Percentiles rank a stretch among this genome's conserved stretches.
Conservation (phyloP, 2,888 invertebrate genomes). For the Notocelia uddmanniana region DNA sequence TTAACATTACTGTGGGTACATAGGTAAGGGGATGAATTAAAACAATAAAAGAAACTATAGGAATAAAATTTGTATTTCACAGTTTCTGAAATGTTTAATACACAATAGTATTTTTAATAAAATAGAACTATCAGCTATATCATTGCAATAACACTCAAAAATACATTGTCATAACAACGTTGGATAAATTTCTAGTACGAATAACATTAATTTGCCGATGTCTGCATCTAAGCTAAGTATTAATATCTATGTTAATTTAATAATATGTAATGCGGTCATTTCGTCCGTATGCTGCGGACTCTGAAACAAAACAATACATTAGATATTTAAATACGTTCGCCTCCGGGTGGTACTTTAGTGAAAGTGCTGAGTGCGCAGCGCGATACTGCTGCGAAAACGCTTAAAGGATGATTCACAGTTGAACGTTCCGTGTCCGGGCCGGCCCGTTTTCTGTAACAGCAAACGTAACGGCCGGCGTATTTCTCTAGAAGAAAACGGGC, state of each 20-base stretch:
- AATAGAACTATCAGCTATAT: constrained; percentile 80
- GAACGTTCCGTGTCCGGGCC: no score
- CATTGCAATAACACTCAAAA: constrained; percentile 81
- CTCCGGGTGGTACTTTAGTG: no score
- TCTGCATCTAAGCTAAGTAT: constrained; percentile 56
- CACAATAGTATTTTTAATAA: constrained; percentile 81
- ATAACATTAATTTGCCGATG: constrained; percentile 60
- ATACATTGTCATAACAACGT: constrained; percentile 78
- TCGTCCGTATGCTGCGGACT: constrained; percentile 35
- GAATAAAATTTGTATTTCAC: constrained; percentile 85
- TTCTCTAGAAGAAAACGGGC: no score
- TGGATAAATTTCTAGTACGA: constrained; percentile 68
- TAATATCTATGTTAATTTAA: constrained; percentile 52
- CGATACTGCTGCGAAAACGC: no score
- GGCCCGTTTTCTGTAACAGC: no score
- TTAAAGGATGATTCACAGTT: no score
- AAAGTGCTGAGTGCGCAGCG: no score
- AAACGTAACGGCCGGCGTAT: no score
- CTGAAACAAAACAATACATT: constrained; percentile 22
- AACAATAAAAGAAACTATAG: constrained; percentile 71
- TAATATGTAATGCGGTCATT: constrained; percentile 45
- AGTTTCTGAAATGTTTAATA: constrained; percentile 76
- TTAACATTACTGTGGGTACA: no score
- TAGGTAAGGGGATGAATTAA: constrained; percentile 56
- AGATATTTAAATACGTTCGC: no score